Evolutionary conservation across 2,113 vertebrate species (phyloP).

Genomic region (Ellobius talpinus): DNA sequence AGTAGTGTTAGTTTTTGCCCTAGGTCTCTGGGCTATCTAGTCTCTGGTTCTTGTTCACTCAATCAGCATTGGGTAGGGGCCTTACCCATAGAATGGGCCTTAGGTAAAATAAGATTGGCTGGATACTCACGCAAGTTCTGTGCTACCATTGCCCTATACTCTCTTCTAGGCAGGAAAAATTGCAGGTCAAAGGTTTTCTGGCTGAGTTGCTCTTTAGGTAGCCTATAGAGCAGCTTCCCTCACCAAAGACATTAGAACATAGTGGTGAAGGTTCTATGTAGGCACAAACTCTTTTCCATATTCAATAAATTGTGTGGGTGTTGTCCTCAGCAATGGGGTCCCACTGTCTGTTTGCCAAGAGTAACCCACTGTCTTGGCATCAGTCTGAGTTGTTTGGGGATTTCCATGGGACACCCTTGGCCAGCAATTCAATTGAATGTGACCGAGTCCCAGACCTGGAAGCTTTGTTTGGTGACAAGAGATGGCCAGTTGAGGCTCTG

Average conservation of each 20-base stretch:
- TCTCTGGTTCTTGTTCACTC: background rate
- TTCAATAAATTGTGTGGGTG: background rate
- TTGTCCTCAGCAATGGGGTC: background rate
- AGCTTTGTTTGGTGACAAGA: background rate
- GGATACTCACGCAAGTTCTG: background rate
- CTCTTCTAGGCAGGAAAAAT: background rate
- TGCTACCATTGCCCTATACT: background rate
- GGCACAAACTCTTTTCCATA: background rate
- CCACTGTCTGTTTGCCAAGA: background rate
- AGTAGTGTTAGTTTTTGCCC: background rate
- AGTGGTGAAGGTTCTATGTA: background rate
- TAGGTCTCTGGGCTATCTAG: background rate
- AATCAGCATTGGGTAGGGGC: background rate
- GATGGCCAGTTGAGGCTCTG: background rate
- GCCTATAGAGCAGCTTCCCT: background rate
- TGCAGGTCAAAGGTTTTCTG: background rate
- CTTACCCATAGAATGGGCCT: background rate
- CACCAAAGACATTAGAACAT: background rate
- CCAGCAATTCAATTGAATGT: background rate
- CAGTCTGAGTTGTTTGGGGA: background rate
- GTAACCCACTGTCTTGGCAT: background rate
- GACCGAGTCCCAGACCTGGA: background rate
- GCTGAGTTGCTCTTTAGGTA: background rate
- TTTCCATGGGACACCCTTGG: background rate
- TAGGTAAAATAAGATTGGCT: background rate